These are phyloP conservation scores for Magallana ariakensis DNA, from an alignment of 1,140 invertebrate genomes.

Conservation along the genomic window DNA sequence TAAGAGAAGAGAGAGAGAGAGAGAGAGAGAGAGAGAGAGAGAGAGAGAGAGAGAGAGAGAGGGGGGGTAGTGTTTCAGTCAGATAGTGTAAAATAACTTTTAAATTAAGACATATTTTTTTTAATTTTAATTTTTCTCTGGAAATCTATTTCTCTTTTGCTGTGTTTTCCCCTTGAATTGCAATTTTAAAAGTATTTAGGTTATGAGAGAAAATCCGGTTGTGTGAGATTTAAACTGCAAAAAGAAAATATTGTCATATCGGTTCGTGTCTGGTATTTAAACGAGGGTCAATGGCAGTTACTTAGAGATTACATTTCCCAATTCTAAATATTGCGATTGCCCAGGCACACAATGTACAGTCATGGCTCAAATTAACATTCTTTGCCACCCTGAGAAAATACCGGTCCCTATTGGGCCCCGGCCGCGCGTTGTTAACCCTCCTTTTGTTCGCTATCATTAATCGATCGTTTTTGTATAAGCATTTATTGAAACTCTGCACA, in stretches of 20 bases:
- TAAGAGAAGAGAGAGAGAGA: no score
- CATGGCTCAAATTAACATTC: conserved; percentile 10
- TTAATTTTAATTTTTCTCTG: no score
- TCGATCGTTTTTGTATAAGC: conserved; percentile 7
- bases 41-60: no score
- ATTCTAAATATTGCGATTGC: conserved; percentile 18
- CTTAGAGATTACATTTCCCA: conserved; percentile 31
- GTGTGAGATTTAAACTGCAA: background rate
- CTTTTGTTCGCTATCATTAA: background rate
- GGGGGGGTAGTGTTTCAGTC: no score
- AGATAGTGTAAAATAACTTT: no score
- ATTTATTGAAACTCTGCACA: background rate
- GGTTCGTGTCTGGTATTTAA: conserved; percentile 8
- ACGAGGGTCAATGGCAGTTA: conserved; percentile 11
- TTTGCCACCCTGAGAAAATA: background rate
- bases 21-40: no score
- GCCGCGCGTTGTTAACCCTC: background rate
- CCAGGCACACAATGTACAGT: background rate
- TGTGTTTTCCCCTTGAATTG: no score
- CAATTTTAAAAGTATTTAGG: background rate
- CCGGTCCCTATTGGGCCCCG: background rate
- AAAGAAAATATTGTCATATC: conserved; percentile 30
- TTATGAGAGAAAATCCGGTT: background rate
- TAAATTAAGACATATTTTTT: no score
- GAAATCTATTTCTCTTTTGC: no score